phyloP scores from a whole-genome alignment of 2,888 invertebrate species.

The Merodon equestris region DNA sequence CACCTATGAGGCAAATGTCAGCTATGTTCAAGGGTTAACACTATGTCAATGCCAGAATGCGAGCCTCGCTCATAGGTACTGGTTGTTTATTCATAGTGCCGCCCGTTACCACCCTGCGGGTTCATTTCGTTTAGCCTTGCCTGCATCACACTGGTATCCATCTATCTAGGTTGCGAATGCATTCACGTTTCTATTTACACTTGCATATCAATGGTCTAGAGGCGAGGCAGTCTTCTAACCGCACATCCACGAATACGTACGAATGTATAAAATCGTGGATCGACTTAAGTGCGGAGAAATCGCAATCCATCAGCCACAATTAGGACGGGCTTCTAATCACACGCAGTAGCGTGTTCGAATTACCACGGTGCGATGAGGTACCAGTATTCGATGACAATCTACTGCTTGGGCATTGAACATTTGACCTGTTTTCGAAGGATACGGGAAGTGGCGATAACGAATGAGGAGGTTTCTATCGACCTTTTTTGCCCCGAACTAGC shows the following conservation, averaged over 20 bases:
- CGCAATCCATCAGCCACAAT: conserved; percentile 61
- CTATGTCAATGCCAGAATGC: conserved; percentile 60
- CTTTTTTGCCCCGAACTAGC: too few relatives aligned
- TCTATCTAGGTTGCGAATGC: conserved; percentile 53
- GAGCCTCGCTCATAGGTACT: too few relatives aligned
- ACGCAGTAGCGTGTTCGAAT: conserved; percentile 29
- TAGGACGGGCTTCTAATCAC: conserved; percentile 55
- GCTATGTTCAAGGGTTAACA: conserved; percentile 65
- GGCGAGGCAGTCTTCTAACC: conserved; percentile 22
- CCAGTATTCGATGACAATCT: conserved; percentile 15
- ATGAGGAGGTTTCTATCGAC: too few relatives aligned
- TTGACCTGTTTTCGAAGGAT: conserved; percentile 34
- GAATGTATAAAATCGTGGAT: conserved; percentile 16
- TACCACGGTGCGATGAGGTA: conserved; percentile 43
- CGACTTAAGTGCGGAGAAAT: too few relatives aligned
- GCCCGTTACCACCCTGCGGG: conserved; percentile 23
- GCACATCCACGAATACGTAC: conserved; percentile 14
- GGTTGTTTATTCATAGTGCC: conserved; percentile 55
- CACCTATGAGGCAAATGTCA: conserved; percentile 59
- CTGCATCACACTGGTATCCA: conserved; percentile 37
- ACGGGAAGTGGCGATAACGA: too few relatives aligned
- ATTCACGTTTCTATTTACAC: conserved; percentile 45
- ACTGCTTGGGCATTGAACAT: conserved; percentile 28
- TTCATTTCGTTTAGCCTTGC: conserved; percentile 47
- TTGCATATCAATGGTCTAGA: conserved; percentile 41